Percentiles rank a stretch among this genome's conserved stretches.
These are phyloP conservation scores for Elaeidobius kamerunicus DNA, from an alignment of 2,888 invertebrate species.

Conservation along the genomic window DNA sequence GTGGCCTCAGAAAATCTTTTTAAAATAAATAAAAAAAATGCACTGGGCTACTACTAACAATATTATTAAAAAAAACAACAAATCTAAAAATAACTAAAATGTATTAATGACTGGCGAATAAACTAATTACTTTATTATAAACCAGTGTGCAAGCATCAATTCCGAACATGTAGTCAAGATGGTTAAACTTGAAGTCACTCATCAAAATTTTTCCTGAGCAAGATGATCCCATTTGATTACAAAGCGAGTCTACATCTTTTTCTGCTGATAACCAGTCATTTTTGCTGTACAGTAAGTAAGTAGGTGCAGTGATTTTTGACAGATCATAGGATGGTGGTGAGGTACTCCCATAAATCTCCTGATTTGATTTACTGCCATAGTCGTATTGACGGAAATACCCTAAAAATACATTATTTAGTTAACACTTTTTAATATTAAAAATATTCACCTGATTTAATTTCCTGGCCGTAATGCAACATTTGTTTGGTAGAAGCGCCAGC, in stretches of 20 bases:
- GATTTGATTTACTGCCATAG: conserved; percentile 47
- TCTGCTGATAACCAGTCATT: conserved; percentile 53
- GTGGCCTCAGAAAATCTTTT: no score
- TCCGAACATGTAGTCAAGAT: conserved; percentile 43
- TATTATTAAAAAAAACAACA: no score
- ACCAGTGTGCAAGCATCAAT: conserved; percentile 41
- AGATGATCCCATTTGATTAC: conserved; percentile 36
- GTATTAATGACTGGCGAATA: conserved; percentile 17
- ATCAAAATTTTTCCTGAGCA: conserved; percentile 37
- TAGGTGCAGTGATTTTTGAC: conserved; percentile 46
- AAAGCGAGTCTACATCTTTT: conserved; percentile 28
- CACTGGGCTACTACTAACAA: no score
- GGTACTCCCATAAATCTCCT: conserved; percentile 40
- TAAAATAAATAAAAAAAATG: no score
- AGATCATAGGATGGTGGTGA: conserved; percentile 50
- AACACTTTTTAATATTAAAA: no score
- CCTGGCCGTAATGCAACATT: conserved; percentile 69
- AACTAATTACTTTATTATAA: conserved; percentile 38
- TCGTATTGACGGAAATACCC: conserved; percentile 53
- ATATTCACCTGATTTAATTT: conserved; percentile 50
- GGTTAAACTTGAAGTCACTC: conserved; percentile 41
- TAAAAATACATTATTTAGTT: no score
- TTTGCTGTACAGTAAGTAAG: conserved; percentile 50
- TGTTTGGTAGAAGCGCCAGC: conserved; percentile 58
- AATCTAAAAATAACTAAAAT: no score